Conservation (phyloP, 2,888 invertebrate genomes). For the Cantharis rustica region DNA sequence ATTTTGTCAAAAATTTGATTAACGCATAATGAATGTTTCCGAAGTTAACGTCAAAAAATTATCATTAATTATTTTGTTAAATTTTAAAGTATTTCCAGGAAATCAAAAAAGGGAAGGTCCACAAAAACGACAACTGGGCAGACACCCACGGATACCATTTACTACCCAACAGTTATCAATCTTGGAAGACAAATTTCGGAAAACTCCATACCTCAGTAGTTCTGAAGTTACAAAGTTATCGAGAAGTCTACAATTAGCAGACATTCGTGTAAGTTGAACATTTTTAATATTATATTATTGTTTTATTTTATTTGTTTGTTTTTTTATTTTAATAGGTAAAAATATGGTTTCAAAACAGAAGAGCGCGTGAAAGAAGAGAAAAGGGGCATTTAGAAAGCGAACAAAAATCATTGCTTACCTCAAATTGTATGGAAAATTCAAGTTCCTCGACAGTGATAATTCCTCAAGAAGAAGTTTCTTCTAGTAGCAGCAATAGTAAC, state of each 20-base stretch:
- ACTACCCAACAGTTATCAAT: constrained; percentile 70
- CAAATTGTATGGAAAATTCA: background rate
- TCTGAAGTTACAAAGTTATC: constrained; percentile 70
- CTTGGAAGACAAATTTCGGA: constrained; percentile 70
- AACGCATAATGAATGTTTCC: no score
- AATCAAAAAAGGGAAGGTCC: constrained; percentile 52
- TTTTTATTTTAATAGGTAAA: constrained; percentile 49
- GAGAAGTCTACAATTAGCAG: constrained; percentile 66
- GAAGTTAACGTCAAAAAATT: no score
- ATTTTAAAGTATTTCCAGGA: constrained; percentile 39
- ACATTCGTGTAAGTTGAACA: constrained; percentile 65
- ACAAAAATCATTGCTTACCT: background rate
- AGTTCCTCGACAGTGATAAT: background rate
- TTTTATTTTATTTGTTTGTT: background rate
- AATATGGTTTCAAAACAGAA: constrained; percentile 84
- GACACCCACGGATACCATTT: constrained; percentile 76
- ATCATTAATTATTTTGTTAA: background rate
- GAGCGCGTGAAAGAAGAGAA: constrained; percentile 76
- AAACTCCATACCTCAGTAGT: constrained; percentile 71
- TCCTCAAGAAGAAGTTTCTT: background rate
- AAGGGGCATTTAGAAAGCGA: constrained; percentile 43
- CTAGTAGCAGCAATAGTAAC: background rate
- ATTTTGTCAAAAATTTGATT: background rate
- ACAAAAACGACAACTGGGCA: constrained; percentile 63
- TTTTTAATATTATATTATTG: background rate